Percentiles rank a stretch among this genome's conserved stretches.
These are phyloP conservation scores for Sisor rabdophorus DNA, from an alignment of 2,113 vertebrate genomes.

Conservation along the genomic window DNA sequence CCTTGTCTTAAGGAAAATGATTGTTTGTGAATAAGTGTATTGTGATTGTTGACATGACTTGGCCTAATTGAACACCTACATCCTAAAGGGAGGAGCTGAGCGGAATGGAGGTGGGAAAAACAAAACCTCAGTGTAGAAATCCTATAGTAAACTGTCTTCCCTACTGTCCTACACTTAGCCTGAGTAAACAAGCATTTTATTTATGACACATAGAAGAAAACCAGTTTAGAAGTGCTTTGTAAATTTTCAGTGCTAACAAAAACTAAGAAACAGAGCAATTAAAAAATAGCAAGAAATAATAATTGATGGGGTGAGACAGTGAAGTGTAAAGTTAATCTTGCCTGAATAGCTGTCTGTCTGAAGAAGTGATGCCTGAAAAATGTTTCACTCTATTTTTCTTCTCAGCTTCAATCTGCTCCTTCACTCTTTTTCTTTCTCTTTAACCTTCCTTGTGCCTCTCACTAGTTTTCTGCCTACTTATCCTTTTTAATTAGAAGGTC, in stretches of 20 bases:
- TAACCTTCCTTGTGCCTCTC: slow-evolving; percentile 67
- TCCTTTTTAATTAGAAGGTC: slow-evolving; percentile 78
- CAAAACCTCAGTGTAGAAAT: slow-evolving; percentile 71
- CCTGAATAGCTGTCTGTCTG: slow-evolving; percentile 64
- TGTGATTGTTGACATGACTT: neutral
- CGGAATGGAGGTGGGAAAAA: slow-evolving; percentile 64
- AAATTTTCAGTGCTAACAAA: neutral
- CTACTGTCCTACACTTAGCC: slow-evolving; percentile 46
- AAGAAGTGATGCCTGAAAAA: slow-evolving; percentile 68
- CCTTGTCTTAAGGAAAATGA: neutral
- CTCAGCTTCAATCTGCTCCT: slow-evolving; percentile 37
- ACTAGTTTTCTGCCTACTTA: slow-evolving; percentile 71
- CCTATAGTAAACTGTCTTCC: slow-evolving; percentile 67
- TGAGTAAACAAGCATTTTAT: slow-evolving; percentile 6
- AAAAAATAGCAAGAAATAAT: slow-evolving; percentile 10
- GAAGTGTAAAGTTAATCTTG: slow-evolving; percentile 71
- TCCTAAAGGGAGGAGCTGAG: slow-evolving; percentile 58
- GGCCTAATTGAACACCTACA: slow-evolving; percentile 49
- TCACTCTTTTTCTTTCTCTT: slow-evolving; percentile 54
- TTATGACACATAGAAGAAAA: neutral
- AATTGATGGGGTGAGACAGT: slow-evolving; percentile 51
- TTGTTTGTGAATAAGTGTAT: slow-evolving; percentile 10
- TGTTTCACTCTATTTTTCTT: slow-evolving; percentile 65
- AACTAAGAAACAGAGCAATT: slow-evolving; percentile 19
- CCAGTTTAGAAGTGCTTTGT: neutral